These are phyloP conservation scores for Rhopalosiphum maidis DNA, from an alignment of 1,140 invertebrate genomes.

Conservation along the genomic window DNA sequence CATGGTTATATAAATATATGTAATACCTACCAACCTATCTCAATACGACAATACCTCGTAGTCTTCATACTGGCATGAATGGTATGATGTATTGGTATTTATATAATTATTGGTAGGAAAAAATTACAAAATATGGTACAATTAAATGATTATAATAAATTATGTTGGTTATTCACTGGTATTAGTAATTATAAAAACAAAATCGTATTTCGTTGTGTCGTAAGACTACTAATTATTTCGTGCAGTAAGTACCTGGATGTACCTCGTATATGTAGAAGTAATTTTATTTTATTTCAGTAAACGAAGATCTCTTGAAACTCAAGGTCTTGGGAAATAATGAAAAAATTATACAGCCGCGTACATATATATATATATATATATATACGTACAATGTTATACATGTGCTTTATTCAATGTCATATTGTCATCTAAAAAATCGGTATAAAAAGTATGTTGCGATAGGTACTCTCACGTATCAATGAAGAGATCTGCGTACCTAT, in stretches of 20 bases:
- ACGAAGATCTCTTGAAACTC: neutral
- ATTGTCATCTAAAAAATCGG: neutral
- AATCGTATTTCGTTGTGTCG: neutral
- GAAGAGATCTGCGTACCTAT: neutral
- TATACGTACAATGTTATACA: neutral
- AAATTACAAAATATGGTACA: neutral
- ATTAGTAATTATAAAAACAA: neutral
- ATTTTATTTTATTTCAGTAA: neutral
- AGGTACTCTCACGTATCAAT: neutral
- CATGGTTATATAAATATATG: too few species aligned
- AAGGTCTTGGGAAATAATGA: slow-evolving; percentile 35
- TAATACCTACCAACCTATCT: too few species aligned
- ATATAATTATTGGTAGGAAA: neutral
- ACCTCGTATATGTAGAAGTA: neutral
- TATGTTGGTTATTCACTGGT: neutral
- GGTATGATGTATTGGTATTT: neutral
- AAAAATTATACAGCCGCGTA: neutral
- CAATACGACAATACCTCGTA: too few species aligned
- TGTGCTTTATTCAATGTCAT: slow-evolving; percentile 4
- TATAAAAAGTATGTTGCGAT: neutral
- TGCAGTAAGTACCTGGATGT: neutral
- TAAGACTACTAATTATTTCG: neutral
- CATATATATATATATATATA: too few species aligned
- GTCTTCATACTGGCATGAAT: too few species aligned
- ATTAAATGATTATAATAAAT: neutral